A percentile compares a stretch with the other conserved stretches of the same genome.
Conservation (phyloP, 1,140 invertebrate genomes). For the Zaprionus kolodkinae region DNA sequence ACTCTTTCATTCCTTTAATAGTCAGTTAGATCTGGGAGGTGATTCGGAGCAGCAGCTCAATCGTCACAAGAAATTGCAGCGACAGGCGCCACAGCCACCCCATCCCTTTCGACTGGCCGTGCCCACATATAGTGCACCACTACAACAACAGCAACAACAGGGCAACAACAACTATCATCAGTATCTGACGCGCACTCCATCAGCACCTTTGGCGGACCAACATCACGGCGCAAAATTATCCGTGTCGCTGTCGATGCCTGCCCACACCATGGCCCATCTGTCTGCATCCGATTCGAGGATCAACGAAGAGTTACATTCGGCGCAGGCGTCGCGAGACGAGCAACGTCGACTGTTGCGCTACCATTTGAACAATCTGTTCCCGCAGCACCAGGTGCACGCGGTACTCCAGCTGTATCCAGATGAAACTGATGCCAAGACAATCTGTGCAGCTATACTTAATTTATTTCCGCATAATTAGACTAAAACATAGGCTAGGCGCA, state of each 20-base stretch:
- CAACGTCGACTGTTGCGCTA: conserved; percentile 91
- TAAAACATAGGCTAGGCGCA: conserved; percentile 51
- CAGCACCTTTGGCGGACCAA: conserved; percentile 87
- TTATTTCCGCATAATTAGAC: conserved; percentile 87
- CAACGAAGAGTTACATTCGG: conserved; percentile 85
- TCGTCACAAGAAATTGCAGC: conserved; percentile 71
- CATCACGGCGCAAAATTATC: conserved; percentile 67
- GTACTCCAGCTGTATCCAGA: conserved; percentile 94
- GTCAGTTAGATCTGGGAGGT: conserved; percentile 51
- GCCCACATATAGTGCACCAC: conserved; percentile 59
- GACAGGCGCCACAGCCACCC: conserved; percentile 62
- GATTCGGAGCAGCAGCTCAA: conserved; percentile 55
- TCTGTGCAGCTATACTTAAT: conserved; percentile 93
- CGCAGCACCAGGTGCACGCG: conserved; percentile 92
- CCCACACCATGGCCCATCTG: conserved; percentile 67
- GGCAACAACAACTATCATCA: conserved; percentile 71
- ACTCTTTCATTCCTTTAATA: conserved; percentile 59
- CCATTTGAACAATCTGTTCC: conserved; percentile 94
- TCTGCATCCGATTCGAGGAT: conserved; percentile 88
- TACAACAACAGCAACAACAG: conserved; percentile 41
- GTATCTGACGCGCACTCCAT: conserved; percentile 90
- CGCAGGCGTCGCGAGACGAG: conserved; percentile 86
- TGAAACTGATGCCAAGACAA: conserved; percentile 93
- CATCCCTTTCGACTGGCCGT: conserved; percentile 47
- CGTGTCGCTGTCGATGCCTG: conserved; percentile 86